phyloP scores from a whole-genome alignment of 2,113 vertebrate genomes.

The Uria aalge region DNA sequence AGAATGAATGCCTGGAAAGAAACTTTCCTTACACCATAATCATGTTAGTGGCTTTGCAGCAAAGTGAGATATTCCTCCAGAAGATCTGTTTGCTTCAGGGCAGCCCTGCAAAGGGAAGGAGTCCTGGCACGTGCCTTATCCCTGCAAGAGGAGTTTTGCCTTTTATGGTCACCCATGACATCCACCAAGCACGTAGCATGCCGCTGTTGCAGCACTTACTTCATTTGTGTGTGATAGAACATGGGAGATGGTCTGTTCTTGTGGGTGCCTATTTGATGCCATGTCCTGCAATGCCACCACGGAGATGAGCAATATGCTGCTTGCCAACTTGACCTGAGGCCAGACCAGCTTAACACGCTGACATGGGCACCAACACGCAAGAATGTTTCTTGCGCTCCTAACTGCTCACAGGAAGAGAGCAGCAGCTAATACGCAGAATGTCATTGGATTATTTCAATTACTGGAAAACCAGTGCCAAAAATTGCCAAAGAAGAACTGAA shows the following conservation, averaged over 20 bases:
- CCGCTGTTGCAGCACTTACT: neutral
- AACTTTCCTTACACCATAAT: neutral
- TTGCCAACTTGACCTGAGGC: neutral
- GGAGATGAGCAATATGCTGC: neutral
- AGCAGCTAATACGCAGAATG: neutral
- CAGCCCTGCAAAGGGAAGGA: neutral
- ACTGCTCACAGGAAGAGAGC: neutral
- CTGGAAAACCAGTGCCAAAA: neutral
- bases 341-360: neutral
- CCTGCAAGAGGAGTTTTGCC: neutral
- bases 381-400: neutral
- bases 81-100: neutral
- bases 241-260: neutral
- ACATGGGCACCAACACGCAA: rapidly evolving
- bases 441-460: neutral
- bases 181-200: neutral
- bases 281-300: neutral
- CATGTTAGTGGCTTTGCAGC: neutral
- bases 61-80: neutral
- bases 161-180: neutral
- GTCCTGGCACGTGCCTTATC: rapidly evolving
- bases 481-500: neutral
- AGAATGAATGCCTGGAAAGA: neutral
- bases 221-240: neutral
- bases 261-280: neutral